phyloP scores from a whole-genome alignment of 2,797 vertebrate species.

The Trichosurus vulpecula region DNA sequence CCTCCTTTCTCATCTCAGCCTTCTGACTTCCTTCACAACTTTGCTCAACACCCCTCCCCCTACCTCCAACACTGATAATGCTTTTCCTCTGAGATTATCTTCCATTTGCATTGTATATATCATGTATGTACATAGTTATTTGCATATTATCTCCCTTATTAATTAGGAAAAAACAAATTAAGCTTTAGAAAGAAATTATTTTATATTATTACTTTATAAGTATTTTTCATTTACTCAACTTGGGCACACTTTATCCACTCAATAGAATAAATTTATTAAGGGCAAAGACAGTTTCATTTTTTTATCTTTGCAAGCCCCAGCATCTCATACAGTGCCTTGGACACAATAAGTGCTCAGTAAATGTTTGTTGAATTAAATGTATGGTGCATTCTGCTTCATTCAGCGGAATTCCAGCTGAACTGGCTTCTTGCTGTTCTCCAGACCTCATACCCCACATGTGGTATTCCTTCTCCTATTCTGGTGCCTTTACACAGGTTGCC shows the following conservation, averaged over 20 bases:
- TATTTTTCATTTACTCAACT: not conserved
- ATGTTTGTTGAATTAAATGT: not conserved
- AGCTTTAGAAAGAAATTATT: not conserved
- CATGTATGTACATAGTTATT: rapidly evolving
- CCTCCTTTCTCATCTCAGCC: not conserved
- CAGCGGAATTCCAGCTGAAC: not conserved
- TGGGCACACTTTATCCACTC: not conserved
- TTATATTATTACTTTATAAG: not conserved
- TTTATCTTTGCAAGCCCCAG: not conserved
- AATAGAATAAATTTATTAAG: not conserved
- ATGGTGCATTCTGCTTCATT: not conserved
- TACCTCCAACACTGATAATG: not conserved
- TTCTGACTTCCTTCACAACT: not conserved
- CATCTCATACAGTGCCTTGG: not conserved
- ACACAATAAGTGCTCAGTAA: not conserved
- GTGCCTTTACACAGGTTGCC: too few relatives aligned
- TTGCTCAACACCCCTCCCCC: not conserved
- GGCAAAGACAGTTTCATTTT: not conserved
- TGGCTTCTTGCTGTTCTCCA: not conserved
- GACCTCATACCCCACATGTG: too few relatives aligned
- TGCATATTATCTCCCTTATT: not conserved
- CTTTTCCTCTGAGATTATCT: not conserved
- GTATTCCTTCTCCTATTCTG: not conserved
- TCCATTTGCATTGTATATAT: not conserved
- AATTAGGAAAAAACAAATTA: not conserved